Base-by-base conservation (phyloP, 2,888 invertebrate species). In the Sinopyrophorus schimmeli region DNA sequence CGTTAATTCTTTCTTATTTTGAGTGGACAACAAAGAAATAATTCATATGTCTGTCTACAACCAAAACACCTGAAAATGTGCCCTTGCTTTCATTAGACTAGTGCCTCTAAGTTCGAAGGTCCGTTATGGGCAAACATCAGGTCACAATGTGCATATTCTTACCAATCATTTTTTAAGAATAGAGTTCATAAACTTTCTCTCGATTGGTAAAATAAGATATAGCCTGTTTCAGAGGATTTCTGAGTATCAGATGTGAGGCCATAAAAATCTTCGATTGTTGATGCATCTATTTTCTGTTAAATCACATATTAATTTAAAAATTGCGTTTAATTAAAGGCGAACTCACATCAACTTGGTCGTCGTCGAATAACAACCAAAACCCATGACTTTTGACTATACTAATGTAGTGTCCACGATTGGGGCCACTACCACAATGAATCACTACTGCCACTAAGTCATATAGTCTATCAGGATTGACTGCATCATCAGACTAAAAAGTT, bases 301-400 rank as follows among this genome's bases (percentile, higher is more conserved):
- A 37, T 32, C n/a, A n/a, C n/a, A n/a, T n/a, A n/a, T n/a, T n/a
- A n/a, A n/a, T 35, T 27, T n/a, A n/a, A 32, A 24, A 20, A 9
- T 15, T 20, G 21, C n/a, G 14, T 15, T 38, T 16, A 27, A 9
- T 17, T 3, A 9, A 59, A 44, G 11, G 16, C 3, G 6, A 27
- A 83, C 90, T 86, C 78, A 95, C 95, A 79, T 99, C 99, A 57
- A 99, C 99, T 87, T 98, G 95, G 72, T 99, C 99, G 76, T 99
- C 99, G 74, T 99, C 99, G 77, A 99, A 99, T 3, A 99, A 83
- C 59, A 99, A 80, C 99, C 99, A 99, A 75, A 98, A 92, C 43
- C 97, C 96, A 76, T 98, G 96, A 74, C 95, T 95, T 77, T 99
- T 99, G 47, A 99, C 99, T 73, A 99, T 96, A 74, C 95, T 96